These are phyloP conservation scores for Colaptes auratus DNA, from an alignment of 2,113 vertebrate genomes.

Conservation along the genomic window DNA sequence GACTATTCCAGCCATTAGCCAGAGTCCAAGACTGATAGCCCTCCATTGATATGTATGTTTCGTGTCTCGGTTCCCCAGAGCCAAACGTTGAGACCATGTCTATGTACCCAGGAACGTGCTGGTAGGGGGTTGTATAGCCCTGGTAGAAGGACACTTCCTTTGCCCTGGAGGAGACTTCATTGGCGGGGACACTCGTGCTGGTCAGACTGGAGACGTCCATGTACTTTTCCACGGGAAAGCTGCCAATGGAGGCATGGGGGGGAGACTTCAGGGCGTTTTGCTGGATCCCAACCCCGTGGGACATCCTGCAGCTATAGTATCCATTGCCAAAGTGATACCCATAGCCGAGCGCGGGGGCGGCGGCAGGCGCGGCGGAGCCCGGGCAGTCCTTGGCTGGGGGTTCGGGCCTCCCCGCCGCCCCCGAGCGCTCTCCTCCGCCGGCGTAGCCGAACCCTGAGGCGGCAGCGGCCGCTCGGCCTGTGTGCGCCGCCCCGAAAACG, in stretches of 20 bases:
- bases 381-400: conserved; percentile 76
- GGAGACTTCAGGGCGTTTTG: conserved; percentile 82
- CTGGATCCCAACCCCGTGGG: conserved; percentile 82
- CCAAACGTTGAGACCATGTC: conserved; percentile 86
- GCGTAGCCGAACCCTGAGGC: conserved; percentile 75
- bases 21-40: conserved; percentile 87
- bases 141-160: conserved; percentile 87
- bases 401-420: conserved; percentile 67
- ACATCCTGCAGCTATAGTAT: conserved; percentile 87
- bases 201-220: conserved; percentile 84
- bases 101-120: conserved; percentile 85
- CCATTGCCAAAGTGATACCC: conserved; percentile 87
- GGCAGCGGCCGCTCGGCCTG: conserved; percentile 71
- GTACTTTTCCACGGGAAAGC: conserved; percentile 84
- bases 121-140: conserved; percentile 82
- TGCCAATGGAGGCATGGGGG: conserved; percentile 79
- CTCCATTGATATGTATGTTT: conserved; percentile 84
- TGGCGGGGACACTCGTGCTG: conserved; percentile 77
- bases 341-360: conserved; percentile 79
- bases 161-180: conserved; percentile 79
- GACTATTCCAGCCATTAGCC: conserved; percentile 87
- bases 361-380: conserved; percentile 63
- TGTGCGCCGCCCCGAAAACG: conserved; percentile 77
- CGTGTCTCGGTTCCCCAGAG: conserved; percentile 81
- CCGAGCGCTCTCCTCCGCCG: conserved; percentile 76